phyloP scores from a whole-genome alignment of 2,113 vertebrate species.

The Oenanthe melanoleuca region DNA sequence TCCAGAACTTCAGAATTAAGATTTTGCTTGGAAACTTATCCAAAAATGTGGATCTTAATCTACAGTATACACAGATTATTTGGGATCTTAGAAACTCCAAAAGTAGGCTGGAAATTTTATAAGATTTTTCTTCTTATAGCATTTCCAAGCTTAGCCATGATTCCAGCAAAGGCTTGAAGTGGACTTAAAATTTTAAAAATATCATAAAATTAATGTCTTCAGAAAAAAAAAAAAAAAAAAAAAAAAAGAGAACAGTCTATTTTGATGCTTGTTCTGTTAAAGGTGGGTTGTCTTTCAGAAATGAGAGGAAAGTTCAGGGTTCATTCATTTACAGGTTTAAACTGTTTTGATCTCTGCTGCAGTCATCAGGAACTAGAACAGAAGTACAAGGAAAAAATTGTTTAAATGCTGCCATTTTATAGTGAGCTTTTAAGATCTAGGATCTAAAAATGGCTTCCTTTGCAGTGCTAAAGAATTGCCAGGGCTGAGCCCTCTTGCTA shows the following conservation, averaged over 20 bases:
- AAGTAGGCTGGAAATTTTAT: background rate
- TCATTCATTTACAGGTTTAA: background rate
- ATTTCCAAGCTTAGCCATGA: background rate
- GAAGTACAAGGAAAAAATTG: background rate
- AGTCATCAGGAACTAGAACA: background rate
- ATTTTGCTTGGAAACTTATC: conserved; percentile 6
- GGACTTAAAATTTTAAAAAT: background rate
- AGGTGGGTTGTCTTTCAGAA: background rate
- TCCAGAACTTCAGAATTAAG: background rate
- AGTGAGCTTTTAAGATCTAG: background rate
- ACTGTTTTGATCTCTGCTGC: background rate
- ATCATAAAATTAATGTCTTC: background rate
- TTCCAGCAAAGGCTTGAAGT: background rate
- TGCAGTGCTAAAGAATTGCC: background rate
- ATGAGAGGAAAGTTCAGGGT: background rate
- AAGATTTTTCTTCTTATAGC: background rate
- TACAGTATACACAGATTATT: background rate
- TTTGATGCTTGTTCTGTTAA: background rate
- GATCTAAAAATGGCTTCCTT: background rate
- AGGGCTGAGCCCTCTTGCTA: background rate
- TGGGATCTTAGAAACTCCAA: background rate
- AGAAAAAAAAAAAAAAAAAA: background rate
- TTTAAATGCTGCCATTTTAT: background rate
- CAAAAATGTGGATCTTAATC: background rate
- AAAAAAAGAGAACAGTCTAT: background rate